Evolutionary conservation across 2,113 vertebrate species (phyloP).

Genomic region (Erythrolamprus reginae): DNA sequence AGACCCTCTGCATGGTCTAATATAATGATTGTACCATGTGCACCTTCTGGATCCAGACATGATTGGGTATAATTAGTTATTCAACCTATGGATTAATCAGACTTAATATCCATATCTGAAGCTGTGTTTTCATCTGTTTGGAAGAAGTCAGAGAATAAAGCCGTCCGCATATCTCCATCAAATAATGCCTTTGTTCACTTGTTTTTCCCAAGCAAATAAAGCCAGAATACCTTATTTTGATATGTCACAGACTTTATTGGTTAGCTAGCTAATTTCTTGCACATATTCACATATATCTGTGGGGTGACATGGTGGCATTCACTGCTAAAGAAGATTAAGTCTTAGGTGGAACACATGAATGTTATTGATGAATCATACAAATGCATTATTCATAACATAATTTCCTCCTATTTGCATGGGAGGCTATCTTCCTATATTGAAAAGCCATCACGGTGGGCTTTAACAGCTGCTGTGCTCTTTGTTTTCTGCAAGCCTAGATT

Average conservation of each 20-base stretch:
- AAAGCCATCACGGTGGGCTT: background rate
- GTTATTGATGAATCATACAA: background rate
- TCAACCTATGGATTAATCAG: background rate
- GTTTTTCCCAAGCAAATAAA: background rate
- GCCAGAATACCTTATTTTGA: background rate
- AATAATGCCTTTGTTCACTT: background rate
- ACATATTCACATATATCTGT: background rate
- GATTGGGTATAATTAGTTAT: background rate
- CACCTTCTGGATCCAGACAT: background rate
- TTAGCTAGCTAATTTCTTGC: background rate
- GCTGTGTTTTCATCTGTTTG: background rate
- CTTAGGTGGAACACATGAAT: background rate
- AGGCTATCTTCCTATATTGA: background rate
- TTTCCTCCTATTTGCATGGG: background rate
- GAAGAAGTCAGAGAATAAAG: background rate
- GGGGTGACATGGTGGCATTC: background rate
- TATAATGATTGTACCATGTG: background rate
- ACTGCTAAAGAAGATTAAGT: background rate
- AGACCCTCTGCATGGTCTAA: background rate
- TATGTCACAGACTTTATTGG: background rate
- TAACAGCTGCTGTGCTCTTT: background rate
- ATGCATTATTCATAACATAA: background rate
- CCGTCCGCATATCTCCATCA: background rate
- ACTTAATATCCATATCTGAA: background rate
- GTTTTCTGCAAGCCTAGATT: background rate